Base-by-base conservation (phyloP, 2,113 vertebrate species). In the Carassius gibelio region DNA sequence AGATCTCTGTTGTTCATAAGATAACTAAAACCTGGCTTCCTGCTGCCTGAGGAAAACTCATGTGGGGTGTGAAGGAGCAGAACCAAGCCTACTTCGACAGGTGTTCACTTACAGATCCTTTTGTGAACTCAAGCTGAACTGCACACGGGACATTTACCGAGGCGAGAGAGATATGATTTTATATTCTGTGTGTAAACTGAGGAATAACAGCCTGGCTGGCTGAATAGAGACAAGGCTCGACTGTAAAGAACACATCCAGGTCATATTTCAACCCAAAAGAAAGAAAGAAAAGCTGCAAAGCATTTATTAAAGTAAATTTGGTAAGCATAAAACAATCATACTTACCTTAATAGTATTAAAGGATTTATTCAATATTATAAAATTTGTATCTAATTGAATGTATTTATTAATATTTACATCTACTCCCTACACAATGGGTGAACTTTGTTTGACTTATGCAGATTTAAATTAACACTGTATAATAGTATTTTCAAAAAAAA, bases 81-180 rank as follows among this genome's bases (percentile, higher is more conserved):
- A 21, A 38, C 62, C 61, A 72, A 45, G 61, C 52, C 4, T 34
- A 45, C 8, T 52, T 59, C 45, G 68, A 81, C 87, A 84, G 87
- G 81, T 88, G 87, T 71, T 82, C 26, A 64, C 78, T 75, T 82
- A 75, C 78, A 66, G 68, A 21, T 72, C 42, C 42, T 30, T 23
- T 34, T 23, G 55, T 50, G 48, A 50, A 81, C 23, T 64, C 38
- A 42, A 23, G 30, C 50, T 23, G 36, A 38, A 48, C 14, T 36
- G 8, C 77, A 61, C 42, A 48, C 19, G 1, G 34, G 8, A 45
- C 55, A 48, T 23, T 21, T 21, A 72, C 36, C 13, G 34, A 42
- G 8, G 38, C 4, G 9, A 72, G 36, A 72, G 42, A 14, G 71
- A n/a, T 38, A 17, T 7, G 23, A 30, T 66, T 34, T 66, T 34